Evolutionary conservation across 53 echinoderm and acorn worm genomes (phyloP).

Genomic region (Paracentrotus lividus): DNA sequence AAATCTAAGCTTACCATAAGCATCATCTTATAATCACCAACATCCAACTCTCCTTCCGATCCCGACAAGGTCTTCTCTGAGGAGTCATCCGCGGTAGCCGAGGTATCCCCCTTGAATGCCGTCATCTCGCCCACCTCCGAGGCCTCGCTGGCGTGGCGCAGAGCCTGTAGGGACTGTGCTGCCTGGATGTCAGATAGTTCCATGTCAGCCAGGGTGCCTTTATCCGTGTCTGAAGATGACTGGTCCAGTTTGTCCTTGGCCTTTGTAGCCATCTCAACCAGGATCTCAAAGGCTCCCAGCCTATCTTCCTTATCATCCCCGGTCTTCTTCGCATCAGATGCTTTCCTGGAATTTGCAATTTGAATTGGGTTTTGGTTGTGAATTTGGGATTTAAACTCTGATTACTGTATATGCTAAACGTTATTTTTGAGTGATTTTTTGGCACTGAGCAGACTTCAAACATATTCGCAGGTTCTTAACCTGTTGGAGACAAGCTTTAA

Average conservation of each 20-base stretch:
- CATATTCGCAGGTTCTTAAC: too few relatives aligned
- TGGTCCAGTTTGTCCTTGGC: slow-evolving; percentile 83
- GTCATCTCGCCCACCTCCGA: slow-evolving; percentile 59
- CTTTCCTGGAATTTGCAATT: slow-evolving; percentile 32
- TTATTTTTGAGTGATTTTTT: too few relatives aligned
- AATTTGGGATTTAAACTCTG: too few relatives aligned
- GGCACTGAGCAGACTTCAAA: too few relatives aligned
- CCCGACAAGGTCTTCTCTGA: slow-evolving; percentile 60
- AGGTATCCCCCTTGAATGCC: slow-evolving; percentile 44
- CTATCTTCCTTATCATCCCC: slow-evolving; percentile 40
- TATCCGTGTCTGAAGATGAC: slow-evolving; percentile 55
- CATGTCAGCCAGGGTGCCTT: slow-evolving; percentile 50
- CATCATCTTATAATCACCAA: slow-evolving; percentile 52
- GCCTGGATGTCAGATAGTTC: slow-evolving; percentile 80
- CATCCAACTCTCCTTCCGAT: slow-evolving; percentile 64
- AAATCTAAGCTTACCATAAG: background rate
- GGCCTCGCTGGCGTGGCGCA: slow-evolving; percentile 63
- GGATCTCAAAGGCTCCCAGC: slow-evolving; percentile 84
- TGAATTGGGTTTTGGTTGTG: too few relatives aligned
- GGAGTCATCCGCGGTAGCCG: background rate
- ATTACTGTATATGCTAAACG: too few relatives aligned
- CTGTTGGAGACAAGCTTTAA: too few relatives aligned
- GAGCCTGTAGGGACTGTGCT: slow-evolving; percentile 70
- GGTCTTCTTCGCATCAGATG: background rate
- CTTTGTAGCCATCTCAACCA: slow-evolving; percentile 93